Conservation (phyloP, 2,888 invertebrate species). For the Chaitophorus viminalis region DNA sequence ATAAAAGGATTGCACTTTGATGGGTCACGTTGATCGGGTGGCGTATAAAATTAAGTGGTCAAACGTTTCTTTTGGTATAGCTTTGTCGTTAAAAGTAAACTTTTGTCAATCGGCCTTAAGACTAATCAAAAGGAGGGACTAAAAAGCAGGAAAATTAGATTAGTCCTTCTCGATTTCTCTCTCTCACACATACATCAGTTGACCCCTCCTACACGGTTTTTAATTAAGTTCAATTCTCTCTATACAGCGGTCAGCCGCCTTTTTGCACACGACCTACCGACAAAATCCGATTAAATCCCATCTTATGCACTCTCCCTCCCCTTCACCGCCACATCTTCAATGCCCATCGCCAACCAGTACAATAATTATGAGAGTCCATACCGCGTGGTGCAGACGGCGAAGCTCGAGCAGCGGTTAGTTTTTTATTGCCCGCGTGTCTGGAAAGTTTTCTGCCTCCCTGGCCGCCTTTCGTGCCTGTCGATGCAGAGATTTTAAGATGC, state of each 20-base stretch:
- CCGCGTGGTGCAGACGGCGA: constrained; percentile 10
- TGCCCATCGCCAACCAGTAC: background rate
- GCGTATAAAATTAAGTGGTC: constrained; percentile 38
- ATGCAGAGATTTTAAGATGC: constrained; percentile 42
- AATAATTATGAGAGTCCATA: constrained; percentile 41
- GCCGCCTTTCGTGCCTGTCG: background rate
- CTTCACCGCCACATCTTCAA: background rate
- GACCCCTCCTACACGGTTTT: constrained; percentile 30
- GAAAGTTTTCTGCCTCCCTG: constrained; percentile 52
- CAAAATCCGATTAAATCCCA: constrained; percentile 48
- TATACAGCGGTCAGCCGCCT: constrained; percentile 32
- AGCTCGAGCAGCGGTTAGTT: constrained; percentile 37
- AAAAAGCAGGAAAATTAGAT: constrained; percentile 51
- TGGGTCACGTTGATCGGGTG: background rate
- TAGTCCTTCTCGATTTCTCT: constrained; percentile 26
- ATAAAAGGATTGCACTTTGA: constrained; percentile 38
- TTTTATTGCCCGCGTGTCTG: constrained; percentile 50
- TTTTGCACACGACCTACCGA: constrained; percentile 29
- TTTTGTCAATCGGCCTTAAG: constrained; percentile 39
- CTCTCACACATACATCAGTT: background rate
- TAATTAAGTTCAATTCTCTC: constrained; percentile 53
- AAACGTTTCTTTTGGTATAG: constrained; percentile 29
- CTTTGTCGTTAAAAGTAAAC: constrained; percentile 40
- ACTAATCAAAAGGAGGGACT: constrained; percentile 40
- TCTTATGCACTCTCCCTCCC: constrained; percentile 16